phyloP scores from a whole-genome alignment of 2,113 vertebrate species.

The Naja naja region DNA sequence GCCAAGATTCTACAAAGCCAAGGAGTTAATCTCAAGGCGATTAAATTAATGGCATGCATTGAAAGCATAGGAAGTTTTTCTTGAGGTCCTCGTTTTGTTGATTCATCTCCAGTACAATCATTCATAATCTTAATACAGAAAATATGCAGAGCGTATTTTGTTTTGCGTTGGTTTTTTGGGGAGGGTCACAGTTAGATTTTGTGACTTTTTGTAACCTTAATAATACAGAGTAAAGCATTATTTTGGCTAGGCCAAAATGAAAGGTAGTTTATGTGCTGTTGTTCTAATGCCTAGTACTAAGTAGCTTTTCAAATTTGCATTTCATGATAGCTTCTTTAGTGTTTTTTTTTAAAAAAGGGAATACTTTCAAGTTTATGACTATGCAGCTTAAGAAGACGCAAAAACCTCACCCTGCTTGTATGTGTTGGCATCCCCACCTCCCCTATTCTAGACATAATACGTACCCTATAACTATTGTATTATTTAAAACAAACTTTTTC shows the following conservation, averaged over 20 bases:
- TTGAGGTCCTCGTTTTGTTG: background rate
- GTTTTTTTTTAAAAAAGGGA: constrained; percentile 37
- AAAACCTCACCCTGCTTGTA: constrained; percentile 27
- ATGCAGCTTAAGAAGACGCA: constrained; percentile 23
- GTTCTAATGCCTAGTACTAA: background rate
- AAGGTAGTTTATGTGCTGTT: background rate
- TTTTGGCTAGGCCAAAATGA: background rate
- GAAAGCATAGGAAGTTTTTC: constrained; percentile 18
- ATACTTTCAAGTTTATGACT: constrained; percentile 34
- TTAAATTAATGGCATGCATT: constrained; percentile 14
- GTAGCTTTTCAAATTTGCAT: constrained; percentile 34
- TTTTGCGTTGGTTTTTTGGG: background rate
- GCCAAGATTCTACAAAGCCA: background rate
- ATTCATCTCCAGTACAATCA: constrained; percentile 27
- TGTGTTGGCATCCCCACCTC: constrained; percentile 32
- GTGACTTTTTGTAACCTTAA: background rate
- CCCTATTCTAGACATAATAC: background rate
- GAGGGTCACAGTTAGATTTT: background rate
- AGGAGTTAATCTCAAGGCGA: background rate
- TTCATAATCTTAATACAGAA: constrained; percentile 43
- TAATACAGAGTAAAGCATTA: background rate
- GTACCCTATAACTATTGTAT: constrained; percentile 63
- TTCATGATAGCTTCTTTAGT: constrained; percentile 42
- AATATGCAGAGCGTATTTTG: constrained; percentile 36
- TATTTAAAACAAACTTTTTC: constrained; percentile 76